These are phyloP conservation scores for Gobiocypris rarus DNA, from an alignment of 2,113 vertebrate species.

Conservation along the genomic window DNA sequence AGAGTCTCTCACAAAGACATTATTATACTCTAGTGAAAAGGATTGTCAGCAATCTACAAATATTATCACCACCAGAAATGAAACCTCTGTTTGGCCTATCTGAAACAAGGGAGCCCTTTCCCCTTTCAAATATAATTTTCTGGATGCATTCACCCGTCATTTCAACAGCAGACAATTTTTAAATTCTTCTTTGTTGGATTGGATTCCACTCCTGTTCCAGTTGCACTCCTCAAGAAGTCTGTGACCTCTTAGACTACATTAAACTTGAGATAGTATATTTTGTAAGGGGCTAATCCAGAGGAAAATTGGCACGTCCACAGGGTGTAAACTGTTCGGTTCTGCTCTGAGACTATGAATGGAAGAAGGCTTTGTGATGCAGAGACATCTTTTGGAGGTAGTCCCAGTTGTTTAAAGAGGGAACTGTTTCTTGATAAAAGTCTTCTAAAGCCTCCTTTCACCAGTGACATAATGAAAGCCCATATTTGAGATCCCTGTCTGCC, in stretches of 20 bases:
- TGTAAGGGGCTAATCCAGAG: constrained; percentile 35
- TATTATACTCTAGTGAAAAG: constrained; percentile 60
- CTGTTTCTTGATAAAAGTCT: constrained; percentile 38
- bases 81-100: constrained; percentile 57
- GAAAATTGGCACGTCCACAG: constrained; percentile 44
- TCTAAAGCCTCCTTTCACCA: constrained; percentile 34
- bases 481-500: constrained; percentile 23
- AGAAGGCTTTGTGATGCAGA: constrained; percentile 3
- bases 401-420: constrained; percentile 41
- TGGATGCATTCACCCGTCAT: constrained; percentile 33
- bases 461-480: constrained; percentile 38
- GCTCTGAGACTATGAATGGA: constrained; percentile 45
- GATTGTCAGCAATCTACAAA: constrained; percentile 63
- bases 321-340: constrained; percentile 31
- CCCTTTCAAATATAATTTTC: constrained; percentile 39
- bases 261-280: constrained; percentile 30
- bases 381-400: constrained; percentile 24
- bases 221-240: constrained; percentile 10
- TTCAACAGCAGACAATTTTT: constrained; percentile 60
- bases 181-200: constrained; percentile 18
- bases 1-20: constrained; percentile 60
- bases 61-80: constrained; percentile 62
- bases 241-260: constrained; percentile 33
- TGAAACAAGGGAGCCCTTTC: constrained; percentile 48
- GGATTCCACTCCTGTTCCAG: neutral